Evolutionary conservation across 2,888 invertebrate genomes (phyloP), one percentile per base, ranked within the genome.

Genomic region (Clanis bilineata): DNA sequence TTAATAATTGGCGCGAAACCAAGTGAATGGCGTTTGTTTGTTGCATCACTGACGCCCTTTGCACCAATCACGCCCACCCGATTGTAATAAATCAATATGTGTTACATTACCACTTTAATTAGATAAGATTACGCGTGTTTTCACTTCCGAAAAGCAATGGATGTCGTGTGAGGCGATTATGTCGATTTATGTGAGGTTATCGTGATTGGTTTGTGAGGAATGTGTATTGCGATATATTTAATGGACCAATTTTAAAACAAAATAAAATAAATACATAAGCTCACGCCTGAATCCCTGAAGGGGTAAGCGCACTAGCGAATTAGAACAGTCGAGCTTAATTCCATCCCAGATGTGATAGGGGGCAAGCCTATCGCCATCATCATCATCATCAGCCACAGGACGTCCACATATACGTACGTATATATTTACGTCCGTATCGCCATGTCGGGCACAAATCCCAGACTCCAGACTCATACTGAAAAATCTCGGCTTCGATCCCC

Each of bases 51-150:
- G 73, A 9, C 51, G 83, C 67, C 77, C 85, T 77, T 62, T 79
- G 79, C 83, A 73, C 74, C 80, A 82, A 85, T 87, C 82, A 82
- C 32, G 32, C 32, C 76, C 76, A 70, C 69, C 67, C 69, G 63
- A 65, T 66, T 61, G 61, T 62, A 58, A 66, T 70, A 60, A 65
- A 68, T 67, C 57, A 47, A 28, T 15, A 60, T 45, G 57, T 65
- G 51, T 28, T 73, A 67, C 72, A 73, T 72, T 72, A 59, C 65
- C 59, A 62, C 57, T 62, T 67, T 58, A 56, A n/a, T 56, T 43
- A 4, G 59, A 64, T 66, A 62, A 65, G 25, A 45, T 56, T 51
- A 7, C 1, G 9, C 10, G 28, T 32, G 32, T 51, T 21, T 32
- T 43, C 21, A n/a, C 5, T 2, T 6, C 22, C 56, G 28, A 23